These are phyloP conservation scores for Sphenopsis melanotis DNA, from an alignment of 2,797 vertebrate genomes.

Conservation along the genomic window DNA sequence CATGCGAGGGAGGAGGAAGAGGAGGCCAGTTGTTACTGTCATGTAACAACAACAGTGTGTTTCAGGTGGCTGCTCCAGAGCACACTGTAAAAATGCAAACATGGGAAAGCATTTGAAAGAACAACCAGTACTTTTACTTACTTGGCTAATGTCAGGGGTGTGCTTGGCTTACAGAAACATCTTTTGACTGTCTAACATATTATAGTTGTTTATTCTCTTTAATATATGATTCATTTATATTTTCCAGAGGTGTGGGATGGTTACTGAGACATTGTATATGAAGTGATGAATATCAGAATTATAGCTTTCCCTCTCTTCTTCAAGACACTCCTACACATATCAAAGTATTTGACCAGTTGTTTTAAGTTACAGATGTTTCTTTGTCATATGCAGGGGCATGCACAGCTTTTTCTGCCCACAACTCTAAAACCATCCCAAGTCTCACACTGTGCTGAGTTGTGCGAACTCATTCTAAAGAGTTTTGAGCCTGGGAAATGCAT, in stretches of 20 bases:
- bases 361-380: conserved; percentile 53
- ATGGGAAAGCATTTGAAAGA: not conserved
- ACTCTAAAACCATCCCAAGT: not conserved
- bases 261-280: not conserved
- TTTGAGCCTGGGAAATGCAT: conserved; percentile 56
- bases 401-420: conserved; percentile 37
- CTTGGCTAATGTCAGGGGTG: not conserved
- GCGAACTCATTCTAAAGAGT: not conserved
- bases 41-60: not conserved
- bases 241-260: not conserved
- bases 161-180: not conserved
- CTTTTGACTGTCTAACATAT: not conserved
- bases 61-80: not conserved
- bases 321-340: conserved; percentile 23
- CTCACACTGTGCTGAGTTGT: conserved; percentile 36
- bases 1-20: not conserved
- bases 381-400: conserved; percentile 17
- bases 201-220: not conserved
- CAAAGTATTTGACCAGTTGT: conserved; percentile 39
- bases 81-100: not conserved
- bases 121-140: conserved; percentile 9
- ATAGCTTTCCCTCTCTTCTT: conserved; percentile 17
- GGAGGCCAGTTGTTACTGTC: not conserved
- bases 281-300: not conserved
- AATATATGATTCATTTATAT: conserved; percentile 11